phyloP scores from a whole-genome alignment of 2,113 vertebrate species.

The Bambusicola thoracicus region DNA sequence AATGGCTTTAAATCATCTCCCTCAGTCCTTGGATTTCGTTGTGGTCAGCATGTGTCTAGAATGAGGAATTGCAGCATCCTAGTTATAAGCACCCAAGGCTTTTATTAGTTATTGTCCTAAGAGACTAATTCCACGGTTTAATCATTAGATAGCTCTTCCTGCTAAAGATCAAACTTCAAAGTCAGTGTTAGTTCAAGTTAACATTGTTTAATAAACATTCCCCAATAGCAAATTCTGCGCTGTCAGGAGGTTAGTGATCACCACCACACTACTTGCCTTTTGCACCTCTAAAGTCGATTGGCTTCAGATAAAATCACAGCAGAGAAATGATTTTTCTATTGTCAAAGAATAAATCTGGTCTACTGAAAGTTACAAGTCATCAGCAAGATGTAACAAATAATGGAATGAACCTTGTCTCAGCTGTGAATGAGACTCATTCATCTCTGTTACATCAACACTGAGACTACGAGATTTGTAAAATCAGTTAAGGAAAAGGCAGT shows the following conservation, averaged over 20 bases:
- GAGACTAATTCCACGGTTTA: constrained; percentile 54
- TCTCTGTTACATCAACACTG: background rate
- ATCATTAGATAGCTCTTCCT: constrained; percentile 58
- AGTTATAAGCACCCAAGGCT: background rate
- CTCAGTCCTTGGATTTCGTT: constrained; percentile 25
- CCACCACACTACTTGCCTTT: background rate
- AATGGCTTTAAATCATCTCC: constrained; percentile 30
- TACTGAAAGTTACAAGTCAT: background rate
- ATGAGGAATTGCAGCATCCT: constrained; percentile 51
- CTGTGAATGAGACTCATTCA: constrained; percentile 52
- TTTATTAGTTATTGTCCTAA: constrained; percentile 40
- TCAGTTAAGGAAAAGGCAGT: background rate
- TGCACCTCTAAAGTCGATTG: background rate
- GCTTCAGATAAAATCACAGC: background rate
- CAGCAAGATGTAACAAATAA: background rate
- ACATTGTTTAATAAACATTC: constrained; percentile 27
- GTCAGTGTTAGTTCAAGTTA: constrained; percentile 52
- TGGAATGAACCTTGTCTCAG: constrained; percentile 25
- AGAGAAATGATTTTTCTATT: background rate
- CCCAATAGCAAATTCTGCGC: background rate
- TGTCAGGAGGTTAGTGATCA: background rate
- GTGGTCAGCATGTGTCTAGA: constrained; percentile 39
- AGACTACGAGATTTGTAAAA: background rate
- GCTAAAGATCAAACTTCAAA: constrained; percentile 58
- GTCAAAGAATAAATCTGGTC: background rate